phyloP scores from a whole-genome alignment of 2,888 invertebrate species.

The Doris montereyensis region DNA sequence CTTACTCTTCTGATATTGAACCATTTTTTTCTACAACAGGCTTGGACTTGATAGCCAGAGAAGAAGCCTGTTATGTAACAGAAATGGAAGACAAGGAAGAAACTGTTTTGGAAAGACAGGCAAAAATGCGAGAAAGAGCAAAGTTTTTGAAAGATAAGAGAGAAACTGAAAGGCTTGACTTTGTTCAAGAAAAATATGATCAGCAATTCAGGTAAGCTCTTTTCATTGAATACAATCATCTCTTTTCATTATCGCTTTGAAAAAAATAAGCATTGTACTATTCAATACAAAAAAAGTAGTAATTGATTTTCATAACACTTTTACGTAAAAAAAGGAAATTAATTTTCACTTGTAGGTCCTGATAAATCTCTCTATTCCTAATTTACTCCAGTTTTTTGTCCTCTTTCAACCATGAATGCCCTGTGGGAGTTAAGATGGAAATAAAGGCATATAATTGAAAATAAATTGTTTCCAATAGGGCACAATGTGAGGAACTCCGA shows the following conservation, averaged over 20 bases:
- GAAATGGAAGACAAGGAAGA: constrained; percentile 70
- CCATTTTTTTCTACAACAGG: too few relatives aligned
- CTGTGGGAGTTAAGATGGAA: background rate
- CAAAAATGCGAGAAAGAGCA: constrained; percentile 71
- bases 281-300: too few relatives aligned
- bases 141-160: constrained; percentile 69
- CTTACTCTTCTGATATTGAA: too few relatives aligned
- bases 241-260: too few relatives aligned
- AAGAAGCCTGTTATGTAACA: constrained; percentile 62
- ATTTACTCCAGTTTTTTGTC: too few relatives aligned
- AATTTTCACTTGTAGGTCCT: too few relatives aligned
- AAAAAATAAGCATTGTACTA: too few relatives aligned
- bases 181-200: constrained; percentile 72
- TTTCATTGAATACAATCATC: too few relatives aligned
- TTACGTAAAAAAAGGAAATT: background rate
- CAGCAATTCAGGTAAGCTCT: constrained; percentile 71
- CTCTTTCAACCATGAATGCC: background rate
- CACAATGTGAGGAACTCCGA: constrained; percentile 71
- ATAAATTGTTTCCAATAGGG: constrained; percentile 50
- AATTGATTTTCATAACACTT: too few relatives aligned
- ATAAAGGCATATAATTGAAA: too few relatives aligned
- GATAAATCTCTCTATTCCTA: too few relatives aligned
- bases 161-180: constrained; percentile 67
- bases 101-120: constrained; percentile 70
- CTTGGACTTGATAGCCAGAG: constrained; percentile 56